phyloP scores from a whole-genome alignment of 1,140 invertebrate species.

The Drosophila arawakana region DNA sequence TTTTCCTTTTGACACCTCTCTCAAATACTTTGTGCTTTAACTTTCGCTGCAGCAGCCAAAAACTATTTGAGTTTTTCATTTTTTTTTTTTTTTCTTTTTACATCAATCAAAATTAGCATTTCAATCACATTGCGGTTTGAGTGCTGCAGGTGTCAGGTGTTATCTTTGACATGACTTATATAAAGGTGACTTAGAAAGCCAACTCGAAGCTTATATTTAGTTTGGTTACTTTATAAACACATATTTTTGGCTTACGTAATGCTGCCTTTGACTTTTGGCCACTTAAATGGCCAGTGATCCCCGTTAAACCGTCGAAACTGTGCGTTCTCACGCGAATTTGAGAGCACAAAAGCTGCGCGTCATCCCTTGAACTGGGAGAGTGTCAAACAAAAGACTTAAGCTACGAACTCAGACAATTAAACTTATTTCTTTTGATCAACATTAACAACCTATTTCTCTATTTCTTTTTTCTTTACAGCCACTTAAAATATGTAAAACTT shows the following conservation, averaged over 20 bases:
- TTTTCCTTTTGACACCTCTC: slow-evolving; percentile 71
- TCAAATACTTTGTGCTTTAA: slow-evolving; percentile 45
- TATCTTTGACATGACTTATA: slow-evolving; percentile 42
- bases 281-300: slow-evolving; percentile 46
- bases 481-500: slow-evolving; percentile 40
- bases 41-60: slow-evolving; percentile 63
- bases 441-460: slow-evolving; percentile 26
- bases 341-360: slow-evolving; percentile 1
- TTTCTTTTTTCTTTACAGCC: slow-evolving; percentile 37
- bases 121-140: slow-evolving; percentile 61
- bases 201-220: slow-evolving; percentile 35
- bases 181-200: slow-evolving; percentile 53
- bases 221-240: slow-evolving; percentile 20
- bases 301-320: slow-evolving; percentile 27
- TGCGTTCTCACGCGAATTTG: slow-evolving; percentile 35
- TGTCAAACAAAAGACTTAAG: slow-evolving; percentile 58
- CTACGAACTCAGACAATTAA: slow-evolving; percentile 35
- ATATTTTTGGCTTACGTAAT: slow-evolving; percentile 54
- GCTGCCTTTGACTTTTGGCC: slow-evolving; percentile 14
- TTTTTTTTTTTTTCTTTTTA: slow-evolving; percentile 10
- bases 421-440: neutral
- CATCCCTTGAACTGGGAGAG: slow-evolving; percentile 5
- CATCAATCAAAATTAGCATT: slow-evolving; percentile 81
- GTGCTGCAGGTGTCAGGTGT: slow-evolving; percentile 32
- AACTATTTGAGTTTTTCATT: slow-evolving; percentile 30